Evolutionary conservation across 2,888 invertebrate species (phyloP).

Genomic region (Erannis defoliaria): DNA sequence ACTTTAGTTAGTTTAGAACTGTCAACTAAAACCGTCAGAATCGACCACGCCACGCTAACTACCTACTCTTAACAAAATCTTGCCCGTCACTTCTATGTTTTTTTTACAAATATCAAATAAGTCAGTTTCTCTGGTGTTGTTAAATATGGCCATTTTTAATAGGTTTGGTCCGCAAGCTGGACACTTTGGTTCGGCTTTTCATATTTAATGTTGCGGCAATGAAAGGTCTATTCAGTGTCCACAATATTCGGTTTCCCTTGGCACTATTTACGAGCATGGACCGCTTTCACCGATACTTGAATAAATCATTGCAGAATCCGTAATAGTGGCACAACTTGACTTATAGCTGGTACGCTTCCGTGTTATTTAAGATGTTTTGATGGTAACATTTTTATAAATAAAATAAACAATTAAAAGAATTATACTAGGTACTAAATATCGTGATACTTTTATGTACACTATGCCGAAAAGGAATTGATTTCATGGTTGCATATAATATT

Average conservation of each 20-base stretch:
- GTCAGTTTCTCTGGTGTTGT: too few species aligned
- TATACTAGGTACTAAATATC: too few species aligned
- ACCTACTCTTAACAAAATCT: too few species aligned
- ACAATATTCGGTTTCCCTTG: conserved; percentile 49
- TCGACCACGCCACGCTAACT: too few species aligned
- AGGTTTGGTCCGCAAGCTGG: conserved; percentile 28
- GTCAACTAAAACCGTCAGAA: too few species aligned
- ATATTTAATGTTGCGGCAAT: conserved; percentile 64
- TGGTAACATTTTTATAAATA: not conserved
- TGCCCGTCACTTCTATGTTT: too few species aligned
- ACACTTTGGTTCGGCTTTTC: conserved; percentile 54
- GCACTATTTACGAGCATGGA: conserved; percentile 42
- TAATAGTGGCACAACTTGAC: conserved; percentile 42
- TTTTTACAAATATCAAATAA: too few species aligned
- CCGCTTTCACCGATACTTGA: conserved; percentile 45
- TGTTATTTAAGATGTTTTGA: conserved; percentile 13
- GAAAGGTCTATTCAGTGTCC: conserved; percentile 52
- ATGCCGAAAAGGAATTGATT: too few species aligned
- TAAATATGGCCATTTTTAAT: not conserved
- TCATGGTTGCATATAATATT: too few species aligned
- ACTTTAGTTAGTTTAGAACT: too few species aligned
- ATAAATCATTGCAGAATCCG: conserved; percentile 44
- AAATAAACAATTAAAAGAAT: too few species aligned
- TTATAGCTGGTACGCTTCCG: conserved; percentile 29
- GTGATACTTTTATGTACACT: too few species aligned